Conservation (phyloP, 2,797 vertebrate genomes). For the Monodelphis domestica region DNA sequence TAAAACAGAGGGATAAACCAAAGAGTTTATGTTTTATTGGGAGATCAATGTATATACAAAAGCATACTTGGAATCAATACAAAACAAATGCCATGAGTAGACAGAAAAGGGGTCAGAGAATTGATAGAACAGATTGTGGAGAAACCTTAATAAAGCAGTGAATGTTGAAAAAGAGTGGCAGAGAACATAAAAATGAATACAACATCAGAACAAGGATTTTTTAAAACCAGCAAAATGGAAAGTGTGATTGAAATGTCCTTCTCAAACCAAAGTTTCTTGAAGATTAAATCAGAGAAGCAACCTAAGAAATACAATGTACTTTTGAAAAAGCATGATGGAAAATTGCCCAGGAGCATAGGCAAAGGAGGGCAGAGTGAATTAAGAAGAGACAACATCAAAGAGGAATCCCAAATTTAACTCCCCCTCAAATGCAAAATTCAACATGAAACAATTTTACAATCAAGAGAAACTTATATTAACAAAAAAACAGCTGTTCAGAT, state of each 20-base stretch:
- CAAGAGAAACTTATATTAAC: neutral
- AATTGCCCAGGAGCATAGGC: neutral
- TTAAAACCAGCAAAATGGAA: neutral
- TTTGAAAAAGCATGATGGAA: neutral
- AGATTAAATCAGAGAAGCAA: neutral
- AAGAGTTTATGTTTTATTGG: neutral
- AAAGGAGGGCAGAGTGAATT: neutral
- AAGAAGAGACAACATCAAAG: neutral
- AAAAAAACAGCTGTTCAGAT: neutral
- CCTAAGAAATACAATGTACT: neutral
- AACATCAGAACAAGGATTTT: neutral
- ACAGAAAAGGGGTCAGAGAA: neutral
- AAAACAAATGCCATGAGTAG: neutral
- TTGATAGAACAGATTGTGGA: neutral
- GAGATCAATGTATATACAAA: neutral
- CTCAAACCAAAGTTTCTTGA: neutral
- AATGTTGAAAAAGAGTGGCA: neutral
- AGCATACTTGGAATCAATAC: neutral
- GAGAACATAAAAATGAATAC: neutral
- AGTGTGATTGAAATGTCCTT: neutral
- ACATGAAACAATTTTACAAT: neutral
- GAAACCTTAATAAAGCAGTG: neutral
- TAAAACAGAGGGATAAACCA: too few species aligned
- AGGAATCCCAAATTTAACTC: neutral
- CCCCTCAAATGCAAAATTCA: neutral